Base-by-base conservation (phyloP, 30 jellyfish, hydroid and myxozoan species). In the Aurelia coerulea region DNA sequence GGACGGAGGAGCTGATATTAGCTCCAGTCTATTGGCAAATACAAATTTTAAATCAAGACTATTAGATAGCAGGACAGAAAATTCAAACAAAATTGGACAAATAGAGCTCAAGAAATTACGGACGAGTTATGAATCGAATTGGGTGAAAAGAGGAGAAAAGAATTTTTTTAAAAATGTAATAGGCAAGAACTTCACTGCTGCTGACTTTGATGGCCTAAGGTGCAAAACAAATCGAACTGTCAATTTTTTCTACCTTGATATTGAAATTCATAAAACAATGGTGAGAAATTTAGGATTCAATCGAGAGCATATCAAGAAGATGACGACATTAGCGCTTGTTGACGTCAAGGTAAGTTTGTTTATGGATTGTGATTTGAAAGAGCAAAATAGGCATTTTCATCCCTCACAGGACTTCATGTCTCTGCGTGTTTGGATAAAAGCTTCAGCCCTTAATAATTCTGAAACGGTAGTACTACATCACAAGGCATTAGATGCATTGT, bases 201-300 rank as follows among this genome's bases (percentile, higher is more conserved):
- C 14, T 19, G 93, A 84, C 66, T 79, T 86, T 73, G n/a, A 13
- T n/a, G 98, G 98, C 5, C 84, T 92, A 19, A 81, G 97, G 16
- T 92, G 98, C 76, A 81, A 77, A 32, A 86, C 98, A n/a, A 92
- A 92, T 77, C 62, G 89, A 42, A 85, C 95, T n/a, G 89, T 92
- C 2, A 82, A 82, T 74, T 92, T 86, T 74, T 86, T 56, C 68
- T 54, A 73, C 41, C 53, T 92, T 86, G 96, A 92, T 50, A 33
- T 67, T 54, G 93, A 91, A 12, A 70, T 32, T 19, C 90, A 91
- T 74, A 64, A 70, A 53, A 68, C 12, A 31, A 78, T 91, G 80
- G 69, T 85, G 19, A 73, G 74, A 32, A 81, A 66, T 78, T 68
- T 85, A 41, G 96, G 96, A n/a, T 58, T 84, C 7, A 15, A 11